These are phyloP conservation scores for Lucilia sericata DNA, from an alignment of 1,140 invertebrate species.

Conservation along the genomic window DNA sequence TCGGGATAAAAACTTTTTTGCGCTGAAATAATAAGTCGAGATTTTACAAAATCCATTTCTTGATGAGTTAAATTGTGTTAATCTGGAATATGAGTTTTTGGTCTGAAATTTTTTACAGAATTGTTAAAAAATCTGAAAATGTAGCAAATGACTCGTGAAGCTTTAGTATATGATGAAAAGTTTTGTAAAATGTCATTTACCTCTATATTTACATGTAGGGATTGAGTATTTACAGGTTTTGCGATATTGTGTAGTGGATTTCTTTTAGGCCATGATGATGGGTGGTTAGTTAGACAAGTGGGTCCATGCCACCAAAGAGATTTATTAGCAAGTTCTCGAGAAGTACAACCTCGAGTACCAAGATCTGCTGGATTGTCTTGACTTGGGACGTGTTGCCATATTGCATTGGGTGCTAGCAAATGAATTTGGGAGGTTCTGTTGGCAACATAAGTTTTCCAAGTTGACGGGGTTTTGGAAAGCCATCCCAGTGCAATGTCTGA, in stretches of 20 bases:
- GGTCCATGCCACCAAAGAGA: constrained; percentile 5
- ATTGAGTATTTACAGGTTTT: no score
- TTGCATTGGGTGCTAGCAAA: not conserved
- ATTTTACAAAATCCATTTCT: not conserved
- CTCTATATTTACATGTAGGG: no score
- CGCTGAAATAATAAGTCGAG: not conserved
- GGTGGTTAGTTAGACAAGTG: not conserved
- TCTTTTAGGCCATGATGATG: not conserved
- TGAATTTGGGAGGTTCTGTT: not conserved
- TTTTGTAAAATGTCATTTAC: no score
- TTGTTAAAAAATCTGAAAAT: no score
- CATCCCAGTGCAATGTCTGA: no score
- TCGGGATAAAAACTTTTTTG: not conserved
- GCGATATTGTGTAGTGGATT: not conserved
- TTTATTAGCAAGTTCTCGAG: constrained; percentile 14
- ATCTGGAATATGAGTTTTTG: no score
- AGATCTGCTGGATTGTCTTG: not conserved
- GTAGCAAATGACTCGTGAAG: no score
- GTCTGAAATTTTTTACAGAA: no score
- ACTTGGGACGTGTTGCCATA: not conserved
- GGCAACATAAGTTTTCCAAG: constrained; percentile 1
- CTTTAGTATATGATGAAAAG: no score
- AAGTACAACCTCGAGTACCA: not conserved
- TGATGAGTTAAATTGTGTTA: no score
- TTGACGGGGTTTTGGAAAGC: not conserved